A percentile compares a stretch with the other conserved stretches of the same genome.
phyloP scores from a whole-genome alignment of 1,140 invertebrate genomes.

The Planococcus citri region DNA sequence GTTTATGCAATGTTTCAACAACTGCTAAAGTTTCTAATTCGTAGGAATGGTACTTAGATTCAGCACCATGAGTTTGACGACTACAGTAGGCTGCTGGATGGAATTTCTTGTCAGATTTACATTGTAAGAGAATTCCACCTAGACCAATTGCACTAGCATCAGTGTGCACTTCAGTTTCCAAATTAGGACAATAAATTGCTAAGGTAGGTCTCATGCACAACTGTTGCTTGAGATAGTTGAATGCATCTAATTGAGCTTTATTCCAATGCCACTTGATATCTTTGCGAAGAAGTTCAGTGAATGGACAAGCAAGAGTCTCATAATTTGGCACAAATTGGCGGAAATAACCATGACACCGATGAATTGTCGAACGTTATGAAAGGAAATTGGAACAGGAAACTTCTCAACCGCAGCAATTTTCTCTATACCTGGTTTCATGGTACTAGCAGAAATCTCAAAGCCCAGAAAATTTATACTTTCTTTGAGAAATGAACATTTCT shows the following conservation, averaged over 20 bases:
- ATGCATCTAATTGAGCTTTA: neutral
- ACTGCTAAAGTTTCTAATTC: conserved; percentile 9
- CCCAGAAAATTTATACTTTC: too few species aligned
- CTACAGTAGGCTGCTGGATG: conserved; percentile 13
- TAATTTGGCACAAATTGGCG: neutral
- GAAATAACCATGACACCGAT: neutral
- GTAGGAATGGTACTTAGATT: conserved; percentile 14
- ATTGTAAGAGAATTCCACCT: neutral
- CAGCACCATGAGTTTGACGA: neutral
- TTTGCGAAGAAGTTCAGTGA: neutral
- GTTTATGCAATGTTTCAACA: neutral
- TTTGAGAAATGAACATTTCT: neutral
- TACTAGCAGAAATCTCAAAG: too few species aligned
- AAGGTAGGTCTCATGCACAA: neutral
- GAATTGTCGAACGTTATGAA: neutral
- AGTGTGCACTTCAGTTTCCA: conserved; percentile 12
- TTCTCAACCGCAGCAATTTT: neutral
- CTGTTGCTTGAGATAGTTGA: neutral
- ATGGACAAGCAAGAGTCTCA: neutral
- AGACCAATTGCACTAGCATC: too few species aligned
- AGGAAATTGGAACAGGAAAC: neutral
- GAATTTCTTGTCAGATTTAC: neutral
- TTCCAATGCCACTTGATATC: neutral
- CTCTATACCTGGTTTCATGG: neutral
- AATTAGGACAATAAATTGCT: conserved; percentile 1